A percentile compares a stretch with the other conserved stretches of the same genome.
Conservation (phyloP, 1,140 invertebrate species). For the Olivierus martensii region DNA sequence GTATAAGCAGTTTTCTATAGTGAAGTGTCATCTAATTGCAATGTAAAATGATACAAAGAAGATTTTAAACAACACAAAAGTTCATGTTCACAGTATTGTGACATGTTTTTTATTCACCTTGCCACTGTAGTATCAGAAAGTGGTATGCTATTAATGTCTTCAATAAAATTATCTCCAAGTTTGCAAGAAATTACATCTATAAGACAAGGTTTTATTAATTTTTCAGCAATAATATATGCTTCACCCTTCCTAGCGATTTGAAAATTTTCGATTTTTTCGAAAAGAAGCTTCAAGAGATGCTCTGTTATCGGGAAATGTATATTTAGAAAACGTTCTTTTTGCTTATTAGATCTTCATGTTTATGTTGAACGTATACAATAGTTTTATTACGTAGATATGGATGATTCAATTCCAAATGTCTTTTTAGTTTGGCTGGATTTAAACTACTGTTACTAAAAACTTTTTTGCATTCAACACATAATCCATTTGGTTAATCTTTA, state of each 20-base stretch:
- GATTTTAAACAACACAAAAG: not conserved
- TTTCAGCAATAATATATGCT: no score
- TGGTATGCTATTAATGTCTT: no score
- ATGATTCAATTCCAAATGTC: not conserved
- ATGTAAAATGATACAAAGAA: not conserved
- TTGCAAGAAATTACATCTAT: no score
- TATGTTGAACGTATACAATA: not conserved
- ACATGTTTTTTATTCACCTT: not conserved
- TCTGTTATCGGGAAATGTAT: not conserved
- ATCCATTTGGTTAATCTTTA: not conserved
- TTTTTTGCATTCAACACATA: no score
- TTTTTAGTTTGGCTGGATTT: not conserved
- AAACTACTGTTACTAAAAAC: not conserved
- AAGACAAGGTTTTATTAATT: slow-evolving; percentile 2
- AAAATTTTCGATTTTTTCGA: slow-evolving; percentile 1
- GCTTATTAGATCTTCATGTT: not conserved
- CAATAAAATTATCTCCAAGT: no score
- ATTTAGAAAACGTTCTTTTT: not conserved
- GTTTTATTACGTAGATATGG: not conserved
- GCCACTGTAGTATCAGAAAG: no score
- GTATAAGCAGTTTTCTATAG: no score
- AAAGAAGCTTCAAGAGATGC: slow-evolving; percentile 1
- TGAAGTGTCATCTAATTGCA: no score
- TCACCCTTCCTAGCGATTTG: not conserved
- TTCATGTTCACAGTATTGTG: not conserved